Percentiles rank a stretch among this genome's conserved stretches.
Evolutionary conservation across 2,113 vertebrate genomes (phyloP).

Genomic region (Emydura subglobosa): DNA sequence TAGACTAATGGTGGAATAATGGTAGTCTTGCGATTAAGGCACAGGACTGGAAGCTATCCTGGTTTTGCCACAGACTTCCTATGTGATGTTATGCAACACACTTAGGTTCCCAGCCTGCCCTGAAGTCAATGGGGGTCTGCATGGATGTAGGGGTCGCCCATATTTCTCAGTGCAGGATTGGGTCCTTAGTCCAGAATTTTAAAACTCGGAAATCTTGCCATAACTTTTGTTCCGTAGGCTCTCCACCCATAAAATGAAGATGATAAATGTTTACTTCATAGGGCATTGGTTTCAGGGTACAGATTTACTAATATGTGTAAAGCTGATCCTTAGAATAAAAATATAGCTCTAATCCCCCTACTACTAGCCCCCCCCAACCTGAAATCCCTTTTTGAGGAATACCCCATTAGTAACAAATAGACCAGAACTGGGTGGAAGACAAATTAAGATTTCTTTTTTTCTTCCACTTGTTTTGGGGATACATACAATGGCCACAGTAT

Average conservation of each 20-base stretch:
- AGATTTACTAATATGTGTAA: not conserved
- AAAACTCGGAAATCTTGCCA: not conserved
- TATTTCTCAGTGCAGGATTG: not conserved
- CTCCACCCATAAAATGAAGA: not conserved
- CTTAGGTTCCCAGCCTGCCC: not conserved
- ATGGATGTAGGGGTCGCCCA: not conserved
- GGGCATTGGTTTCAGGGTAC: not conserved
- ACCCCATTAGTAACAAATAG: not conserved
- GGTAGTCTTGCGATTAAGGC: too few species aligned
- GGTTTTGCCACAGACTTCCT: not conserved
- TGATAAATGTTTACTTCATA: not conserved
- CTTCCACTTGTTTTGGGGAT: not conserved
- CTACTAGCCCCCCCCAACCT: not conserved
- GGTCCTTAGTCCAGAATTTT: not conserved
- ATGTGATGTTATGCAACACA: not conserved
- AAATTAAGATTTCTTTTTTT: not conserved
- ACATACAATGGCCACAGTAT: not conserved
- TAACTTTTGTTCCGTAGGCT: not conserved
- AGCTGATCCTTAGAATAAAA: not conserved
- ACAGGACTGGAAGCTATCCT: too few species aligned
- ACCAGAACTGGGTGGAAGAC: not conserved
- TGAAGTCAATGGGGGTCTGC: not conserved
- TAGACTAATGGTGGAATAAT: not conserved
- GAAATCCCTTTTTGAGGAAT: not conserved
- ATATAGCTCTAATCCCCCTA: not conserved